phyloP scores from a whole-genome alignment of 2,888 invertebrate genomes.

The Agrotis segetum region DNA sequence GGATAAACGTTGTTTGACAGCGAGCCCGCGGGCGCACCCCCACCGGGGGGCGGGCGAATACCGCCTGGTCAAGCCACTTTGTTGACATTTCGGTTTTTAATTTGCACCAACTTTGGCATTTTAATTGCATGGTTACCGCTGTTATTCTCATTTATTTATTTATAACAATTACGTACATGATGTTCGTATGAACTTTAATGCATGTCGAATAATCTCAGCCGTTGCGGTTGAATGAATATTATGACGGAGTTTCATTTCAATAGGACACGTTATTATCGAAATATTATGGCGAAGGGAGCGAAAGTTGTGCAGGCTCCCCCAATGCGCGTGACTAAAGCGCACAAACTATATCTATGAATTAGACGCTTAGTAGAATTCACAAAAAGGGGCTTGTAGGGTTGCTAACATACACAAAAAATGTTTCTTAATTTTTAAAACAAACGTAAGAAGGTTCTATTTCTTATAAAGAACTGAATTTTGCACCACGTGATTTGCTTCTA shows the following conservation, averaged over 20 bases:
- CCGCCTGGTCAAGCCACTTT: slow-evolving; percentile 76
- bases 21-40: slow-evolving; percentile 66
- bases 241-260: slow-evolving; percentile 81
- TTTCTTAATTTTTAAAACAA: not conserved
- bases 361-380: slow-evolving; percentile 83
- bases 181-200: slow-evolving; percentile 13
- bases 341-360: slow-evolving; percentile 85
- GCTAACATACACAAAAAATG: slow-evolving; percentile 22
- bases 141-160: slow-evolving; percentile 61
- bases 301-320: slow-evolving; percentile 76
- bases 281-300: slow-evolving; percentile 76
- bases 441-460: not conserved
- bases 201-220: slow-evolving; percentile 51
- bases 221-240: slow-evolving; percentile 73
- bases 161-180: slow-evolving; percentile 10
- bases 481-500: not conserved
- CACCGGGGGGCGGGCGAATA: slow-evolving; percentile 59
- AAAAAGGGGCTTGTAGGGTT: slow-evolving; percentile 78
- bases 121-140: slow-evolving; percentile 54
- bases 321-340: slow-evolving; percentile 81
- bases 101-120: slow-evolving; percentile 74
- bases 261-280: slow-evolving; percentile 80
- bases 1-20: slow-evolving; percentile 88
- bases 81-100: slow-evolving; percentile 82
- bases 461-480: not conserved